These are phyloP conservation scores for Archivesica marissinica DNA, from an alignment of 1,140 invertebrate genomes.

Conservation along the genomic window DNA sequence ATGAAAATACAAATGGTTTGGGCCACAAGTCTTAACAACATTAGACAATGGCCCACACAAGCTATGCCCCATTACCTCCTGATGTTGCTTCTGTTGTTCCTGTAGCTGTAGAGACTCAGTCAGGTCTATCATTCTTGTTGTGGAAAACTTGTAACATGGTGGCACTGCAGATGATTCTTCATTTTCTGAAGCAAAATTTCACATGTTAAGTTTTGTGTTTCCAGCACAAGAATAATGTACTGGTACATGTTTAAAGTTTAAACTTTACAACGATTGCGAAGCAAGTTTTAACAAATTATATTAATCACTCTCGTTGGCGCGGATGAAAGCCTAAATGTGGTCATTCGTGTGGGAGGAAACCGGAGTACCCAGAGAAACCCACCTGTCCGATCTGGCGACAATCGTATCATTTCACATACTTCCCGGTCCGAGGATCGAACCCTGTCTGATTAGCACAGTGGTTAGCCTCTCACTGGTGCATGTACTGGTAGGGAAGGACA, in stretches of 20 bases:
- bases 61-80: conserved; percentile 6
- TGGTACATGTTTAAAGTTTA: too few species aligned
- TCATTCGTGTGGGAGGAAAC: too few species aligned
- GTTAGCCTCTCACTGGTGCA: too few species aligned
- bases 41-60: background rate
- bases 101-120: conserved; percentile 43
- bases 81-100: conserved; percentile 20
- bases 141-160: conserved; percentile 32
- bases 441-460: too few species aligned
- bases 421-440: too few species aligned
- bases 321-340: too few species aligned
- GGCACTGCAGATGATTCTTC: conserved; percentile 45
- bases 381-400: too few species aligned
- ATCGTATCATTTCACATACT: too few species aligned
- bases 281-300: background rate
- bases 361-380: too few species aligned
- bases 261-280: background rate
- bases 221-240: background rate
- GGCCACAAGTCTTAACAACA: too few species aligned
- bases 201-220: background rate
- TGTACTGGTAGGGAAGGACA: too few species aligned
- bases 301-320: too few species aligned
- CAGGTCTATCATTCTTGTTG: background rate
- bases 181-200: background rate
- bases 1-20: background rate